These are phyloP conservation scores for Apocheima hispidaria DNA, from an alignment of 2,888 invertebrate genomes.

Conservation along the genomic window DNA sequence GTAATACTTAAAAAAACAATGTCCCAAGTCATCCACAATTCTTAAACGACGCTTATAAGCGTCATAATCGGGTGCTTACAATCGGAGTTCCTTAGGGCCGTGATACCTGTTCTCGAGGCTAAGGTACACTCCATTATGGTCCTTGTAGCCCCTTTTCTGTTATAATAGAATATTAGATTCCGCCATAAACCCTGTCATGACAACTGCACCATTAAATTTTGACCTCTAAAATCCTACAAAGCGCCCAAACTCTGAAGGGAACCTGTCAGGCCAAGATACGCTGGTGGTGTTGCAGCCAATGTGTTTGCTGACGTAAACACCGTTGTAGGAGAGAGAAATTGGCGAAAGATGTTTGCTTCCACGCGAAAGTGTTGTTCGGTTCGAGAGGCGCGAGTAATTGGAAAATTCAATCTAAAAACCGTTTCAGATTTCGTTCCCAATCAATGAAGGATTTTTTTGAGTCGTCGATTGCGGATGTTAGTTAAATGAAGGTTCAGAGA, in stretches of 20 bases:
- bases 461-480: constrained; percentile 29
- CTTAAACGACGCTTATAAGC: constrained; percentile 22
- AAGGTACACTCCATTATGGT: constrained; percentile 68
- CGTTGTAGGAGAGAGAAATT: constrained; percentile 64
- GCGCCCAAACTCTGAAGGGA: constrained; percentile 38
- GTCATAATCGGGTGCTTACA: constrained; percentile 25
- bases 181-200: constrained; percentile 67
- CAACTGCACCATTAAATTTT: constrained; percentile 62
- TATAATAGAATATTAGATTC: constrained; percentile 81
- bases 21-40: constrained; percentile 46
- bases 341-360: constrained; percentile 68
- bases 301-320: constrained; percentile 70
- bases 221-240: constrained; percentile 62
- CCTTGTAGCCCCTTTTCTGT: constrained; percentile 65
- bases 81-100: constrained; percentile 20
- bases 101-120: constrained; percentile 42
- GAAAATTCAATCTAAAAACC: constrained; percentile 67
- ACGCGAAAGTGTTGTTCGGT: constrained; percentile 55
- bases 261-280: constrained; percentile 49
- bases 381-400: constrained; percentile 61
- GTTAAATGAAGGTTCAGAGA: constrained; percentile 37
- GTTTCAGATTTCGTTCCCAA: constrained; percentile 54
- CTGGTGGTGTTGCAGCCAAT: constrained; percentile 54
- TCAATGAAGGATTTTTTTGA: constrained; percentile 29
- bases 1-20: constrained; percentile 53